Conservation (phyloP, 2,797 vertebrate species). For the Zenarchopterus dispar region DNA sequence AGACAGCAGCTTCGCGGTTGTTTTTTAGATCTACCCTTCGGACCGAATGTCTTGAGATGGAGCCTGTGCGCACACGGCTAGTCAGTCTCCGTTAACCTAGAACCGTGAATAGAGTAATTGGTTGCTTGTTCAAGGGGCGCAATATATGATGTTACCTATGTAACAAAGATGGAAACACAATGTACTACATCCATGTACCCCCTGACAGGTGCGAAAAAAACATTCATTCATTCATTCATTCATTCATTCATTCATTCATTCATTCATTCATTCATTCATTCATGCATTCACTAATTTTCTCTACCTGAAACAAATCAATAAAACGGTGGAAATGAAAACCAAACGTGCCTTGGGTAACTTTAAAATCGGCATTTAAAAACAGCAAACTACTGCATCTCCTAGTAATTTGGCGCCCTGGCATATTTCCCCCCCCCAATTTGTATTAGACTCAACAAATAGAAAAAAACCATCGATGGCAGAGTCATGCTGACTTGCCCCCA, state of each 20-base stretch:
- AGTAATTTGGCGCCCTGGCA: conserved; percentile 37
- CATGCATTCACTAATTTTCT: too few species aligned
- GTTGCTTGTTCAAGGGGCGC: conserved; percentile 38
- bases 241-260: background rate
- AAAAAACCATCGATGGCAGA: conserved; percentile 60
- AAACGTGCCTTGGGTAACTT: conserved; percentile 1
- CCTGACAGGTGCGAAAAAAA: conserved; percentile 8
- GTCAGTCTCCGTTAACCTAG: conserved; percentile 79
- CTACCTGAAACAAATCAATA: too few species aligned
- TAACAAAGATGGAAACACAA: conserved; percentile 40
- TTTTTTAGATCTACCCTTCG: conserved; percentile 71
- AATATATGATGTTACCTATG: conserved; percentile 42
- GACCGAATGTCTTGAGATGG: conserved; percentile 70
- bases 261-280: conserved; percentile 1
- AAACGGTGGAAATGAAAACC: background rate
- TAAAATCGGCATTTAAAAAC: conserved; percentile 23
- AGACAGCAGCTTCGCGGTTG: conserved; percentile 95
- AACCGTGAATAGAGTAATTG: conserved; percentile 74
- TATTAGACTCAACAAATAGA: conserved; percentile 46
- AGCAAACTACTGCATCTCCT: conserved; percentile 12
- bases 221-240: too few species aligned
- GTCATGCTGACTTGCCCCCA: conserved; percentile 55
- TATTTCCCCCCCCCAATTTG: conserved; percentile 31
- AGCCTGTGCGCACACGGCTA: conserved; percentile 66
- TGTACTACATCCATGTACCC: conserved; percentile 11